Conservation (phyloP, 2,888 invertebrate species). For the Steinernema carpocapsae region DNA sequence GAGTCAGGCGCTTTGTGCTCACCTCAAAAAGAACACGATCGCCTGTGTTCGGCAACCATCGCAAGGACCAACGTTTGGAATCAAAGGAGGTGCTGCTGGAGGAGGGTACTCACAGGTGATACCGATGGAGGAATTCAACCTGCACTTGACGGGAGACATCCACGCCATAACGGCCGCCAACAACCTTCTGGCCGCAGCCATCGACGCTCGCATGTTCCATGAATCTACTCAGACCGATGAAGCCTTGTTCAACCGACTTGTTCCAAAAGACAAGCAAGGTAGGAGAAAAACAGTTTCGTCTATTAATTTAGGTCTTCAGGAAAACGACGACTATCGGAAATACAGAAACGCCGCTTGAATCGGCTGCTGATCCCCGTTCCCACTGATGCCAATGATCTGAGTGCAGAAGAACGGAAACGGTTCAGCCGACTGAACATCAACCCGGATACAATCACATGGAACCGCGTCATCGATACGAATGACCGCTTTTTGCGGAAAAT, state of each 20-base stretch:
- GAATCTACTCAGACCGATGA: constrained; percentile 87
- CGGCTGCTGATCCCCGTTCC: constrained; percentile 58
- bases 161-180: constrained; percentile 97
- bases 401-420: constrained; percentile 76
- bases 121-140: constrained; percentile 99
- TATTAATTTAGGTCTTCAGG: neutral
- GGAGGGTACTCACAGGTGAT: constrained; percentile 93
- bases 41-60: constrained; percentile 95
- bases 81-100: constrained; percentile 95
- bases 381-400: constrained; percentile 59
- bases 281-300: neutral
- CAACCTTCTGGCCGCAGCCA: constrained; percentile 92
- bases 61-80: constrained; percentile 98
- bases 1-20: constrained; percentile 84
- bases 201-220: constrained; percentile 94
- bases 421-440: constrained; percentile 91
- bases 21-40: constrained; percentile 80
- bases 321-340: constrained; percentile 80
- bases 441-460: constrained; percentile 86
- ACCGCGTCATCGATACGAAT: constrained; percentile 92
- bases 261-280: constrained; percentile 81
- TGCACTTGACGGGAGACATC: constrained; percentile 91
- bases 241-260: constrained; percentile 82
- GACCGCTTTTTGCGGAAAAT: constrained; percentile 93
- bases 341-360: constrained; percentile 77